phyloP scores from a whole-genome alignment of 2,888 invertebrate species.

The Bellardia pandia region DNA sequence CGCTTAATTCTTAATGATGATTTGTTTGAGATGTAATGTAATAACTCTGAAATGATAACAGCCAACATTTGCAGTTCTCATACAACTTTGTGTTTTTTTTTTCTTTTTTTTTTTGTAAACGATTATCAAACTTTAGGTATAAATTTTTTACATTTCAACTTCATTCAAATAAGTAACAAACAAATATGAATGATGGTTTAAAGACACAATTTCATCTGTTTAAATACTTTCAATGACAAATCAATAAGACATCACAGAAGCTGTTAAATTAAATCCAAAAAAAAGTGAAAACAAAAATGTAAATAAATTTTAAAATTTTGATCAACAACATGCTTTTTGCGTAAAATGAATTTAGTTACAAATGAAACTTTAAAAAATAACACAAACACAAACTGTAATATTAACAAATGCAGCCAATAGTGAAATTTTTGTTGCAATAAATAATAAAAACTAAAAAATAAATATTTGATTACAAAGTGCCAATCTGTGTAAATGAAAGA shows the following conservation, averaged over 20 bases:
- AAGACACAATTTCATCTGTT: constrained; percentile 15
- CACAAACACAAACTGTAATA: background rate
- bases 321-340: constrained; percentile 34
- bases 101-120: background rate
- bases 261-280: constrained; percentile 31
- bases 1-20: constrained; percentile 18
- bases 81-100: background rate
- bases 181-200: constrained; percentile 20
- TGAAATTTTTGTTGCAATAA: constrained; percentile 1
- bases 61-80: constrained; percentile 59
- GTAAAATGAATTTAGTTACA: background rate
- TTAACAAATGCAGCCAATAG: constrained; percentile 65
- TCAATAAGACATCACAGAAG: constrained; percentile 67
- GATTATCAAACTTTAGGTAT: background rate
- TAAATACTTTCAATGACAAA: constrained; percentile 21
- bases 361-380: constrained; percentile 25
- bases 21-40: constrained; percentile 27
- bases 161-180: constrained; percentile 50
- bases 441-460: background rate
- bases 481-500: constrained; percentile 55
- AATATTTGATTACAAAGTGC: constrained; percentile 31
- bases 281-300: background rate
- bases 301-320: constrained; percentile 12
- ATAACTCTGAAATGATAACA: constrained; percentile 39
- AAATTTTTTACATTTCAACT: constrained; percentile 36